Evolutionary conservation across 1,140 invertebrate species (phyloP).

Genomic region (Marisa cornuarietis): DNA sequence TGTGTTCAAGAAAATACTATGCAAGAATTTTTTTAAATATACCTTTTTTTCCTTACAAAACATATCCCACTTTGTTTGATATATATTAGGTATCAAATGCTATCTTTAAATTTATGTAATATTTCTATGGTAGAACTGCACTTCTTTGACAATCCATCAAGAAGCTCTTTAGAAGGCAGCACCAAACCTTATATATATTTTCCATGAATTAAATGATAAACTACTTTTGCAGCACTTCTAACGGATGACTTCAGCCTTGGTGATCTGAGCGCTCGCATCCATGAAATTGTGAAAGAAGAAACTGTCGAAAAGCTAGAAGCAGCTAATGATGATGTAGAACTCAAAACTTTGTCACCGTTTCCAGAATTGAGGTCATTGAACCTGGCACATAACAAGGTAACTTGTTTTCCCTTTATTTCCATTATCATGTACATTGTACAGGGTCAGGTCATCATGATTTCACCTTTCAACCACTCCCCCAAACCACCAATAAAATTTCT

Average conservation of each 20-base stretch:
- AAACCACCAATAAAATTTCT: too few relatives aligned
- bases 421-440: not conserved
- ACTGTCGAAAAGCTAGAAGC: not conserved
- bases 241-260: constrained; percentile 40
- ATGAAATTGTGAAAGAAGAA: constrained; percentile 35
- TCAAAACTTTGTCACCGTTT: constrained; percentile 46
- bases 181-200: too few relatives aligned
- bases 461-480: not conserved
- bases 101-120: too few relatives aligned
- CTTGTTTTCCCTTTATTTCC: not conserved
- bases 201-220: too few relatives aligned
- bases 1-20: not conserved
- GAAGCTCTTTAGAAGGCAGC: too few relatives aligned
- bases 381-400: constrained; percentile 60
- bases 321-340: not conserved
- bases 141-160: too few relatives aligned
- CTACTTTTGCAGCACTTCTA: constrained; percentile 29
- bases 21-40: not conserved
- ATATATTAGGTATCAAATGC: too few relatives aligned
- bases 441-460: not conserved
- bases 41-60: not conserved
- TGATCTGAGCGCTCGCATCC: constrained; percentile 40
- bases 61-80: too few relatives aligned
- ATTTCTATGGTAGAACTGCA: too few relatives aligned
- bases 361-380: constrained; percentile 61